Conservation (phyloP, 2,797 vertebrate species). For the Girardinus metallicus region DNA sequence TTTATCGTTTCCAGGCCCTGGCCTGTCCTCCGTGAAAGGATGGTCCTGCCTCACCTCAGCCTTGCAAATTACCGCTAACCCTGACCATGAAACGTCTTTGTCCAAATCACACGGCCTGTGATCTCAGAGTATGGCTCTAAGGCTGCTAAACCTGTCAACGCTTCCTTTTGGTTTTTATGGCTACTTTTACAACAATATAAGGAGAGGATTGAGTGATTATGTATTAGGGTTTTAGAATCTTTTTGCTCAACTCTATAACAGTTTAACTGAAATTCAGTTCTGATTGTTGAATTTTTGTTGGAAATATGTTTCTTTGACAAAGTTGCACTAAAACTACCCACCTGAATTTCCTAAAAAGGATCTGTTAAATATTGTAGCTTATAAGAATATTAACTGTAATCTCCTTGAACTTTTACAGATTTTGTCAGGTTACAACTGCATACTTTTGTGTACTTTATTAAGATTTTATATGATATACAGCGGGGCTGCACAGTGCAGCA, state of each 20-base stretch:
- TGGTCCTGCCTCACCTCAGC: constrained; percentile 51
- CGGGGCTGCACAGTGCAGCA: too few relatives aligned
- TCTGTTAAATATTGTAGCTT: neutral
- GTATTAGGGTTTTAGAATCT: neutral
- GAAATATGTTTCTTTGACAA: neutral
- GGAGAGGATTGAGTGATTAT: neutral
- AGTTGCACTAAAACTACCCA: neutral
- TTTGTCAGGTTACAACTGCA: neutral
- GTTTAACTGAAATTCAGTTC: constrained; percentile 12
- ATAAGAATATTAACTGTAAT: neutral
- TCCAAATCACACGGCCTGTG: constrained; percentile 41
- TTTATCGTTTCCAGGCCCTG: constrained; percentile 71
- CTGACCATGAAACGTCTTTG: constrained; percentile 55
- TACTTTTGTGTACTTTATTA: neutral
- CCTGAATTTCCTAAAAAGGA: neutral
- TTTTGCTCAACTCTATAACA: neutral
- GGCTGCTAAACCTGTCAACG: constrained; percentile 20
- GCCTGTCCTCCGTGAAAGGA: constrained; percentile 62
- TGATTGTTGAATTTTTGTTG: neutral
- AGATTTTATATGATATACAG: neutral
- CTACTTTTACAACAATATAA: neutral
- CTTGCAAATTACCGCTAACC: constrained; percentile 56
- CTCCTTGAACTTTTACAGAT: neutral
- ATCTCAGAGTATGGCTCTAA: constrained; percentile 9
- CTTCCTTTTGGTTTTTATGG: constrained; percentile 2